A percentile compares a stretch with the other conserved stretches of the same genome.
Conservation (phyloP, 92 coral and sea anemone species). For the Epizoanthus scotinus region DNA sequence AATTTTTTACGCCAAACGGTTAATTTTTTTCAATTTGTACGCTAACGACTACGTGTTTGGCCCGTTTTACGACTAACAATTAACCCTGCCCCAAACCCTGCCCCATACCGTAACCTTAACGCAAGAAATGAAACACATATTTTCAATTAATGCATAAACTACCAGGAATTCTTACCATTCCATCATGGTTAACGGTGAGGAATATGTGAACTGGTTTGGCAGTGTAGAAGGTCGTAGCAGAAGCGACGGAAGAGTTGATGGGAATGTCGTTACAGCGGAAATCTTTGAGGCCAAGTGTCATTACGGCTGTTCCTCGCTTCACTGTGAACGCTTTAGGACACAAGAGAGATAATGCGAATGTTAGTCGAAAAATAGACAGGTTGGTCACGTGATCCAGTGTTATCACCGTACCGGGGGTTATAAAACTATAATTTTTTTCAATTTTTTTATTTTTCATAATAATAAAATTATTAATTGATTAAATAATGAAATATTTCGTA, state of each 20-base stretch:
- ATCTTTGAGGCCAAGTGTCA: conserved; percentile 60
- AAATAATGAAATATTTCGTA: too few relatives aligned
- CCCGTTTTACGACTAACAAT: too few relatives aligned
- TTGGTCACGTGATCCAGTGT: background rate
- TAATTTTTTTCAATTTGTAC: too few relatives aligned
- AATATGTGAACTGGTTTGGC: conserved; percentile 63
- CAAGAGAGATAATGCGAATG: background rate
- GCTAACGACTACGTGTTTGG: too few relatives aligned
- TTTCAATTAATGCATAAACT: background rate
- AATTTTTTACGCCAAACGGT: too few relatives aligned
- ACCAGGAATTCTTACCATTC: conserved; percentile 34
- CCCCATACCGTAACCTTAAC: too few relatives aligned
- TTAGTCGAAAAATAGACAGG: background rate
- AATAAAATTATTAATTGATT: too few relatives aligned
- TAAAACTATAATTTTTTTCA: too few relatives aligned
- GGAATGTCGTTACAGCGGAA: conserved; percentile 59
- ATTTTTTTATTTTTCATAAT: too few relatives aligned
- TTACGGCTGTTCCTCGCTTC: conserved; percentile 65
- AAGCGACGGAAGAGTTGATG: conserved; percentile 43
- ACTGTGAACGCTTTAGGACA: conserved; percentile 59
- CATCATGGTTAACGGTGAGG: conserved; percentile 72
- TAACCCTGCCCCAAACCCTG: too few relatives aligned
- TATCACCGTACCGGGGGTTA: background rate
- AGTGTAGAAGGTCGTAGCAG: conserved; percentile 45
- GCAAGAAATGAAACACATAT: background rate